These are phyloP conservation scores for Globia sparganii DNA, from an alignment of 2,888 invertebrate species.

Conservation along the genomic window DNA sequence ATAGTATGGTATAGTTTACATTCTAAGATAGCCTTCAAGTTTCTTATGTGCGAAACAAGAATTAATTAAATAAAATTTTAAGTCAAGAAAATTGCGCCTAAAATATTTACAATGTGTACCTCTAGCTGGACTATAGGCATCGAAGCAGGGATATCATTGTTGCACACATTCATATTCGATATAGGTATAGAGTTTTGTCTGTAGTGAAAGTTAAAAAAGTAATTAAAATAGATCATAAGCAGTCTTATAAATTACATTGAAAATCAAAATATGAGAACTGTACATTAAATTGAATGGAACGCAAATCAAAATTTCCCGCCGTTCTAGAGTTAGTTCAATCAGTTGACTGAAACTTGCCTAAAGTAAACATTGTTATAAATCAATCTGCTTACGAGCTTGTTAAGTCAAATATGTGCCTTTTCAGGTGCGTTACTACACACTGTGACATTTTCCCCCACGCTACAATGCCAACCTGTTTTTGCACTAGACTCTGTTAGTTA, in stretches of 20 bases:
- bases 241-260: not conserved
- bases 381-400: conserved; percentile 33
- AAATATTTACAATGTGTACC: not conserved
- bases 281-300: conserved; percentile 15
- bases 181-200: not conserved
- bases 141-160: not conserved
- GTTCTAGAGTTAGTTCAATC: conserved; percentile 36
- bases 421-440: conserved; percentile 1
- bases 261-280: conserved; percentile 9
- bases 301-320: conserved; percentile 22
- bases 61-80: not conserved
- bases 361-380: conserved; percentile 53
- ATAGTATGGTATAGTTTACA: conserved; percentile 22
- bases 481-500: not conserved
- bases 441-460: conserved; percentile 22
- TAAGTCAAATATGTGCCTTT: not conserved
- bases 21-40: conserved; percentile 14
- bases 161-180: not conserved
- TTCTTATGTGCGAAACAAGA: not conserved
- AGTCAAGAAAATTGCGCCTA: not conserved
- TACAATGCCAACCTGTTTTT: not conserved
- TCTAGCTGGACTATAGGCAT: not conserved
- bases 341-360: conserved; percentile 51
- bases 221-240: not conserved
- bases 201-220: not conserved